A percentile compares a stretch with the other conserved stretches of the same genome.
Conservation (phyloP, 1,140 invertebrate genomes). For the Tetraneura akinire region DNA sequence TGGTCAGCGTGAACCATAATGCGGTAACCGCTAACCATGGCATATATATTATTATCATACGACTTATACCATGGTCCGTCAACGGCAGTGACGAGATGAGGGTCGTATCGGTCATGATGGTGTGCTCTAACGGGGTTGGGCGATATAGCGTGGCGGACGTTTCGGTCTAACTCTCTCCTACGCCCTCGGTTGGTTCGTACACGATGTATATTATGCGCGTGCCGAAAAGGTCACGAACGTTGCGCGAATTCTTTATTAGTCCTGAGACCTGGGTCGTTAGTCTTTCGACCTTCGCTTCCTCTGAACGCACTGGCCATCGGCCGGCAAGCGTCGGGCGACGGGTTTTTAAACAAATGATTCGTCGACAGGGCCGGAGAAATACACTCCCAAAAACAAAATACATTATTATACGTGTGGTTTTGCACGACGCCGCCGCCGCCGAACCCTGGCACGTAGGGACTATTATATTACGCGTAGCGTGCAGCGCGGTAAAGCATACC, state of each 20-base stretch:
- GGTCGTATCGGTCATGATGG: background rate
- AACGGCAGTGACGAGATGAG: background rate
- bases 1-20: no score
- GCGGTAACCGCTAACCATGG: no score
- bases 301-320: no score
- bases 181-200: no score
- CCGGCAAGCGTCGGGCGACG: constrained; percentile 13
- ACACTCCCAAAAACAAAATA: background rate
- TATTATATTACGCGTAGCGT: no score
- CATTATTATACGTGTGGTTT: no score
- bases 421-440: no score
- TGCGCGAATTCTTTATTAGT: constrained; percentile 49
- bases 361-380: background rate
- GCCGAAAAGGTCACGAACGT: constrained; percentile 49
- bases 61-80: no score
- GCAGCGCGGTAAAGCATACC: background rate
- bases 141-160: background rate
- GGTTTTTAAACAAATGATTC: constrained; percentile 48
- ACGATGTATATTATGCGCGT: background rate
- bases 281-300: background rate
- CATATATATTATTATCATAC: no score
- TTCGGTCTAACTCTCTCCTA: no score
- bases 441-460: no score
- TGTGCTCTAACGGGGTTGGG: background rate
- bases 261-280: constrained; percentile 33